Conservation (phyloP, 2,888 invertebrate genomes). For the Drosophila vallismaia region DNA sequence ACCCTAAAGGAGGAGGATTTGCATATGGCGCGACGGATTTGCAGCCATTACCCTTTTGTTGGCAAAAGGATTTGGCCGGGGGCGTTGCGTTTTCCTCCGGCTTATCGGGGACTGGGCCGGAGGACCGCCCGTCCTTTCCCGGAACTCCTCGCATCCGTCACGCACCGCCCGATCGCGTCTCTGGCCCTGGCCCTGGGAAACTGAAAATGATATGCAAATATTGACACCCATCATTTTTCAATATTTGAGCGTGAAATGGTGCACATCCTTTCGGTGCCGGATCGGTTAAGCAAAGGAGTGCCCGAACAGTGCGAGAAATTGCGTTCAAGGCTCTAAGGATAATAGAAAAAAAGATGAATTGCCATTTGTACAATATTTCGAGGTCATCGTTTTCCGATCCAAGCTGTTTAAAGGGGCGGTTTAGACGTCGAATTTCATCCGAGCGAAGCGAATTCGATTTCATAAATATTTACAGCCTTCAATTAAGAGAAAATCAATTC, state of each 20-base stretch:
- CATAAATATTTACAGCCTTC: constrained; percentile 14
- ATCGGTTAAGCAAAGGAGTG: constrained; percentile 50
- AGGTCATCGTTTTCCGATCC: constrained; percentile 30
- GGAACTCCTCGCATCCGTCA: constrained; percentile 41
- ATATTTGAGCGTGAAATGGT: constrained; percentile 66
- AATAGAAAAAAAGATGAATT: constrained; percentile 17
- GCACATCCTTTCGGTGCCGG: constrained; percentile 17
- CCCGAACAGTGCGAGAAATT: constrained; percentile 6
- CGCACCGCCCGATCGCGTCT: constrained; percentile 37
- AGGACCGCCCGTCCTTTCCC: constrained; percentile 24
- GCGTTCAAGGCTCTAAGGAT: constrained; percentile 39
- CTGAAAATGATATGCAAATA: constrained; percentile 73
- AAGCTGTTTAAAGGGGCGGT: constrained; percentile 12
- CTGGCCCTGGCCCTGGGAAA: constrained; percentile 4
- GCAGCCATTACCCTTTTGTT: constrained; percentile 80
- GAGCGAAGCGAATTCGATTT: constrained; percentile 22
- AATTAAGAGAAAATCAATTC: background rate
- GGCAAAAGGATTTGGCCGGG: constrained; percentile 63
- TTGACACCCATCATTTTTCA: constrained; percentile 77
- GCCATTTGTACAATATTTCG: background rate
- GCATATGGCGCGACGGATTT: constrained; percentile 76
- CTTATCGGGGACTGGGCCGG: constrained; percentile 30
- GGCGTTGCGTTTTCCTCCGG: constrained; percentile 59
- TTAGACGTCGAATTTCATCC: background rate
- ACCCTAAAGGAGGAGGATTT: constrained; percentile 41